Evolutionary conservation across 2,797 vertebrate species (phyloP), one percentile per base, ranked within the genome.

Genomic region (Varecia variegata): DNA sequence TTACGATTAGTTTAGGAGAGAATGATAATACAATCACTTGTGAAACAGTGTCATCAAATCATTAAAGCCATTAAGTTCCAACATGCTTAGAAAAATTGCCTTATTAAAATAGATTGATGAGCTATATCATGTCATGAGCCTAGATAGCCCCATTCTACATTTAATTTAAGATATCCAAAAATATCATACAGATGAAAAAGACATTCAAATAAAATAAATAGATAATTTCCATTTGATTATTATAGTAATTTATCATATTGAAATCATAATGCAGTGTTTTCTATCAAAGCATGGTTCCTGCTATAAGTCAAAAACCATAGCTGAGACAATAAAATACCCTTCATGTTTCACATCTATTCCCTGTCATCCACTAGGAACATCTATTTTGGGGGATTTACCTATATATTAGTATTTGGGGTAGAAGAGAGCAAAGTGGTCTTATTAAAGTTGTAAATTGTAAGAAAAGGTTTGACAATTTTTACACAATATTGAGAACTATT

Each of bases 101-200:
- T 86, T 97, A 62, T 93, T 96, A 94, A 92, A 96, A 82, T 52
- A 86, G 14, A 94, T 80, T 80, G 62, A 92, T 94, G 76, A 95
- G 52, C 14, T 83, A 43, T 45, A 81, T 35, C 85, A 40, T 88
- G 18, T 86, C 43, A 87, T 93, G 65, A 73, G 5, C 30, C 54
- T 94, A 10, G 32, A 83, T 79, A 77, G 30, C 17, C 35, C 38
- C 30, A 82, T 88, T 93, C 67, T 77, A 88, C 30, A 79, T 93
- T 93, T 95, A 93, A 93, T 79, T 96, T 96, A 96, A 94, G 35
- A 67, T 58, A 56, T 35, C 18, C 2, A 81, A 95, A 93, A 94
- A 96, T 79, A 95, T 70, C n/a, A 88, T 35, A 54, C 8, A 84
- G 25, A 50, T 93, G 5, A 89, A 93, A 71, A 77, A 93, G n/a